Evolutionary conservation across 2,888 invertebrate species (phyloP).

Genomic region (Drosophila prostipennis): DNA sequence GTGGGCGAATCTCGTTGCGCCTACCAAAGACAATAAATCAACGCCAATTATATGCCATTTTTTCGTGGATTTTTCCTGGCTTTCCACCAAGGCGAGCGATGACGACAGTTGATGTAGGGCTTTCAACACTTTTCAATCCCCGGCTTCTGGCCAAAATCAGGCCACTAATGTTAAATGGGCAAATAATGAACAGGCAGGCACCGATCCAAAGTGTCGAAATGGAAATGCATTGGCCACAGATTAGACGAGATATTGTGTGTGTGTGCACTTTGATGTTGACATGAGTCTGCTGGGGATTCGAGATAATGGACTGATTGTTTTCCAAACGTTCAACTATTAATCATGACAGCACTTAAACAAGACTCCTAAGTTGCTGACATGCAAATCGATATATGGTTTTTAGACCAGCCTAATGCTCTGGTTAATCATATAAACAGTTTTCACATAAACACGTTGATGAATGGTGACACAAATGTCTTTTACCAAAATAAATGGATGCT

Average conservation of each 20-base stretch:
- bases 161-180: conserved; percentile 34
- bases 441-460: not conserved
- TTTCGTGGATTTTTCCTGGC: conserved; percentile 18
- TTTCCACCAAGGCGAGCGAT: conserved; percentile 27
- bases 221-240: conserved; percentile 38
- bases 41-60: conserved; percentile 65
- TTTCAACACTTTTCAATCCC: conserved; percentile 70
- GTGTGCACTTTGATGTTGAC: conserved; percentile 33
- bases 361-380: not conserved
- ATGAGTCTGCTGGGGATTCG: conserved; percentile 33
- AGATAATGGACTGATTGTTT: conserved; percentile 40
- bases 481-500: too few relatives aligned
- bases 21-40: conserved; percentile 73
- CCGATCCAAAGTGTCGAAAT: conserved; percentile 37
- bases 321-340: conserved; percentile 7
- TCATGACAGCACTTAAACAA: not conserved
- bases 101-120: conserved; percentile 61
- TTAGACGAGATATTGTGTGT: conserved; percentile 9
- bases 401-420: conserved; percentile 2
- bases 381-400: conserved; percentile 2
- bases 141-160: conserved; percentile 36
- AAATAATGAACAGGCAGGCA: conserved; percentile 59
- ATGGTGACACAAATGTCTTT: not conserved
- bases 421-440: conserved; percentile 4
- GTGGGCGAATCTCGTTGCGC: conserved; percentile 51